Base-by-base conservation (phyloP, 2,888 invertebrate genomes). In the Lasioglossum calceatum region DNA sequence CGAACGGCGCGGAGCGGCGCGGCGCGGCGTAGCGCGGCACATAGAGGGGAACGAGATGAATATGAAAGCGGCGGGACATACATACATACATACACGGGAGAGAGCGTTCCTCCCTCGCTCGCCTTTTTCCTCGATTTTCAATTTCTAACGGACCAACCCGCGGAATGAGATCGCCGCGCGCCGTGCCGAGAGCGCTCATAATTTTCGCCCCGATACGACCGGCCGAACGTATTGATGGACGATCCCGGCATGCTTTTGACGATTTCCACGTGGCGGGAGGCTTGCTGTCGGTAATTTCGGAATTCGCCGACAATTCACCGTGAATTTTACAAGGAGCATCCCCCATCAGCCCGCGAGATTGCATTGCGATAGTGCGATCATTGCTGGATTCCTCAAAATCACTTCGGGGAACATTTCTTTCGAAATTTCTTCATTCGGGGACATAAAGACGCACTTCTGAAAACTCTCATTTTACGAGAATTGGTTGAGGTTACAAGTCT, bases 131-230 rank as follows among this genome's bases (percentile, higher is more conserved):
- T 79, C 79, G 50, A 82, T 82, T 82, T 79, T 79, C 82, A 82
- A 79, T 82, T 73, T 73, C 79, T 82, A 79, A 82, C 79, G 79
- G 74, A 27, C 64, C 79, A 54, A 75, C 74, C 39, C 74, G 80
- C n/a, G 36, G 72, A 78, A 77, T 47, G 75, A 67, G 67, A 64
- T 67, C 70, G 70, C 64, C 64, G 16, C 7, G 27, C 70, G 70
- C 61, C 61, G 7, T 16, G 27, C 64, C 14, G 64, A 16, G 32
- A 16, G 32, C 81, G 58, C 39, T 74, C 44, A 72, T 70, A 73
- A 79, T 74, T 67, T 64, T 44, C 54, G 12, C 74, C n/a, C 42
- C 50, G 42, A 67, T 73, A 73, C 72, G 19, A 39, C 27, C 32
- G 50, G 10, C 44, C 27, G 36, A 58, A 80, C 74, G 74, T 75